phyloP scores from a whole-genome alignment of 2,888 invertebrate species.

The Plebejus argus region DNA sequence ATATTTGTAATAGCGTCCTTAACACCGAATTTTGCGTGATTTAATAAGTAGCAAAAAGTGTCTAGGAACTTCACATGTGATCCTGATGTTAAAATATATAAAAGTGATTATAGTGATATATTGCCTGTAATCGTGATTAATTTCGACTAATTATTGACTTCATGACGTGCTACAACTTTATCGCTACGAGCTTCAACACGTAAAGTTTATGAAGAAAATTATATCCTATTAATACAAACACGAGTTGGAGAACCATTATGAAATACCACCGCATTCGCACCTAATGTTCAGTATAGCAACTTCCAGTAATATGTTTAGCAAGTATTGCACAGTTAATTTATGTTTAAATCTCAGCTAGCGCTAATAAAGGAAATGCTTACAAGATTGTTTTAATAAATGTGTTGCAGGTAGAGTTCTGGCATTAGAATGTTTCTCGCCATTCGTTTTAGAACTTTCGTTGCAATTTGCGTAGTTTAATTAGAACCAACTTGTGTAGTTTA shows the following conservation, averaged over 20 bases:
- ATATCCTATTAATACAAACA: not conserved
- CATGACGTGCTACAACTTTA: not conserved
- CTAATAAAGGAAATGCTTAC: slow-evolving; percentile 19
- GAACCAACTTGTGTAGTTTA: too few species aligned
- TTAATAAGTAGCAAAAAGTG: not conserved
- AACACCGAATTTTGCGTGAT: not conserved
- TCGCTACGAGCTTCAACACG: not conserved
- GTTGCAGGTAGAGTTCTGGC: not conserved
- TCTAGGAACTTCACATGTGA: not conserved
- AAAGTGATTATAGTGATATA: not conserved
- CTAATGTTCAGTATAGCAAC: not conserved
- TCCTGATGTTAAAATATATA: not conserved
- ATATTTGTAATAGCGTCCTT: too few species aligned
- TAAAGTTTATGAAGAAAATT: not conserved
- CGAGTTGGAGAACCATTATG: not conserved
- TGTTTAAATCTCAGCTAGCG: not conserved
- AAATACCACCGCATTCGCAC: slow-evolving; percentile 16
- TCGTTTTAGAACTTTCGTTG: not conserved
- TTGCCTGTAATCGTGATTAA: not conserved
- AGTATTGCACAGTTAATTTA: slow-evolving; percentile 9
- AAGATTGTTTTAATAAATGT: slow-evolving; percentile 6
- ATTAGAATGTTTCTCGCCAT: not conserved
- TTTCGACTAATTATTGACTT: not conserved
- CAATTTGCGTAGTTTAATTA: too few species aligned
- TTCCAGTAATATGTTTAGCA: not conserved